These are phyloP conservation scores for Coleophora deauratella DNA, from an alignment of 2,888 invertebrate species.

Conservation along the genomic window DNA sequence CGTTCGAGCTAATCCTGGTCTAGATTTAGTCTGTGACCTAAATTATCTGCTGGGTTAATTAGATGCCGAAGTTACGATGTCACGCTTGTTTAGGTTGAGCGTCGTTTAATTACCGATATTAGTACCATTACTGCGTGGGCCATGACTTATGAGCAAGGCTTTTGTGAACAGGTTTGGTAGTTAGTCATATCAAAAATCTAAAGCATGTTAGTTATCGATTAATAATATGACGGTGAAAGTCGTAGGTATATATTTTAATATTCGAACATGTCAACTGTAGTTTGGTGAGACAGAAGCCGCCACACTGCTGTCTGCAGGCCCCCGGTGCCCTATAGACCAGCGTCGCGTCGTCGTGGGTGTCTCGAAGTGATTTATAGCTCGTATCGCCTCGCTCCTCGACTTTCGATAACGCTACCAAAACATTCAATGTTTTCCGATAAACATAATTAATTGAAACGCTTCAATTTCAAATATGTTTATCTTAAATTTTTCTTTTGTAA, in stretches of 20 bases:
- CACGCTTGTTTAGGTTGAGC: too few species aligned
- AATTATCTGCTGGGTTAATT: too few species aligned
- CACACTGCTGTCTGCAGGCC: conserved; percentile 38
- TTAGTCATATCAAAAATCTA: too few species aligned
- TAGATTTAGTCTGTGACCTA: too few species aligned
- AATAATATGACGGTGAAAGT: background rate
- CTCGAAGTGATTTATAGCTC: conserved; percentile 49
- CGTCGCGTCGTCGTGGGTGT: conserved; percentile 62
- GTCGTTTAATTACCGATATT: too few species aligned
- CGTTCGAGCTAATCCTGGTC: background rate
- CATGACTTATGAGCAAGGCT: too few species aligned
- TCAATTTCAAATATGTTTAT: conserved; percentile 5
- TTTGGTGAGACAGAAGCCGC: conserved; percentile 38
- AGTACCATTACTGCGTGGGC: too few species aligned
- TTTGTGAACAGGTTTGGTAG: too few species aligned
- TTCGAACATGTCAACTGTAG: conserved; percentile 25
- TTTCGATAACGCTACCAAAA: conserved; percentile 42
- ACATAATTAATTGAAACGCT: conserved; percentile 10
- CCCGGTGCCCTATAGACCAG: conserved; percentile 14
- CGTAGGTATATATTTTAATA: conserved; percentile 4
- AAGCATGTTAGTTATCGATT: too few species aligned
- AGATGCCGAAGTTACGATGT: too few species aligned
- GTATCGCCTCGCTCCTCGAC: conserved; percentile 32
- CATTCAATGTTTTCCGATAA: conserved; percentile 12
- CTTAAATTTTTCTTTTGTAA: background rate